Percentiles rank a stretch among this genome's conserved stretches.
phyloP scores from a whole-genome alignment of 1,140 invertebrate species.

The Brachionus manjavacas region DNA sequence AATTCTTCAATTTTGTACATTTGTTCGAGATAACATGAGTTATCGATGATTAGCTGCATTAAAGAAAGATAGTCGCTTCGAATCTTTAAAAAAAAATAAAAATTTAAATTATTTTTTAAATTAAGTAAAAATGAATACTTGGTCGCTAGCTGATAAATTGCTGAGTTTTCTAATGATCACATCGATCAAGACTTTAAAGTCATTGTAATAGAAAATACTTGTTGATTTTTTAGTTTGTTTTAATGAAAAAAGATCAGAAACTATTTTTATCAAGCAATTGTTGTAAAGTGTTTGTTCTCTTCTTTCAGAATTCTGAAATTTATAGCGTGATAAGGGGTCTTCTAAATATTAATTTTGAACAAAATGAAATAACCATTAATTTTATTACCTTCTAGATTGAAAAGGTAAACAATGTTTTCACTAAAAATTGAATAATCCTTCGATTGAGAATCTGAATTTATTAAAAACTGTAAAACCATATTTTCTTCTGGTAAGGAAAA shows the following conservation, averaged over 20 bases:
- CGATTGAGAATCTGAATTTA: background rate
- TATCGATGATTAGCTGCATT: constrained; percentile 48
- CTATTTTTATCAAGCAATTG: background rate
- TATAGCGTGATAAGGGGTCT: background rate
- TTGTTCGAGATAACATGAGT: constrained; percentile 50
- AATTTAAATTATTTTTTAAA: background rate
- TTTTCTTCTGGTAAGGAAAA: constrained; percentile 17
- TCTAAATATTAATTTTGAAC: background rate
- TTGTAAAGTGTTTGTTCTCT: background rate
- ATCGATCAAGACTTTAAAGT: constrained; percentile 29
- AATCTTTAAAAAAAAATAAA: constrained; percentile 43
- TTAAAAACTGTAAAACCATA: background rate
- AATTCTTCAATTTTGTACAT: constrained; percentile 49
- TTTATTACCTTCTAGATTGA: constrained; percentile 16
- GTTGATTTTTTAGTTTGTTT: background rate
- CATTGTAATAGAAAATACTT: constrained; percentile 11
- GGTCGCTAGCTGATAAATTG: constrained; percentile 35
- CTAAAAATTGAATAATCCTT: background rate
- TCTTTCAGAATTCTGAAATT: background rate
- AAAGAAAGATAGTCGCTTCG: constrained; percentile 49
- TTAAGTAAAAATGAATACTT: background rate
- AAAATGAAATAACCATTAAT: background rate
- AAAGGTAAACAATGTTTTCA: constrained; percentile 10
- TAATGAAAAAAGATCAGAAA: constrained; percentile 31
- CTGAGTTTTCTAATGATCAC: background rate